phyloP scores from a whole-genome alignment of 2,113 vertebrate genomes.

The Muscicapa adusta region DNA sequence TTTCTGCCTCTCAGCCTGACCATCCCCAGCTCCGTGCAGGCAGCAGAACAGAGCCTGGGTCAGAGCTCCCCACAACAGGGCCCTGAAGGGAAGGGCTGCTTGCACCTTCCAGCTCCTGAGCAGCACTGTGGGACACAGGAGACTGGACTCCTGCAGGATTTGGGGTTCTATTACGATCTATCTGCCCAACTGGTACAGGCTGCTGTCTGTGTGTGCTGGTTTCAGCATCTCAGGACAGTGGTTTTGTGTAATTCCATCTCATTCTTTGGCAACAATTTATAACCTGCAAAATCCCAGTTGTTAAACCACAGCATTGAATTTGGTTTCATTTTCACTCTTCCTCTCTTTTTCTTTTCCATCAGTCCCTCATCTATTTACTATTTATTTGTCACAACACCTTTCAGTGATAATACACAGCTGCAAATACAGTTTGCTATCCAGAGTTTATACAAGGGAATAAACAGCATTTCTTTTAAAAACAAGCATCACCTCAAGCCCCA shows the following conservation, averaged over 20 bases:
- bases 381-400: neutral
- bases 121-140: neutral
- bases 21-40: rapidly evolving
- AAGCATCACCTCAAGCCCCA: neutral
- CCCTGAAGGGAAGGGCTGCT: neutral
- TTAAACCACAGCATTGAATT: neutral
- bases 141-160: neutral
- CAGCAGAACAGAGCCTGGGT: neutral
- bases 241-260: neutral
- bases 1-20: neutral
- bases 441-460: neutral
- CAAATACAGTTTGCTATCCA: neutral
- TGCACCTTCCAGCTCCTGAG: neutral
- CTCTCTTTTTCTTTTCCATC: neutral
- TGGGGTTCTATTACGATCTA: neutral
- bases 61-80: neutral
- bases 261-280: neutral
- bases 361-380: neutral
- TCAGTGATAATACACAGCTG: neutral
- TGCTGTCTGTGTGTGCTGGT: rapidly evolving
- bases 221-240: neutral
- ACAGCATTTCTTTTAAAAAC: neutral
- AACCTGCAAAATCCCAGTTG: neutral
- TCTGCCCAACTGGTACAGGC: neutral
- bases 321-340: neutral